Evolutionary conservation across 2,888 invertebrate species (phyloP).

Genomic region (Nemotelus pantherinus): DNA sequence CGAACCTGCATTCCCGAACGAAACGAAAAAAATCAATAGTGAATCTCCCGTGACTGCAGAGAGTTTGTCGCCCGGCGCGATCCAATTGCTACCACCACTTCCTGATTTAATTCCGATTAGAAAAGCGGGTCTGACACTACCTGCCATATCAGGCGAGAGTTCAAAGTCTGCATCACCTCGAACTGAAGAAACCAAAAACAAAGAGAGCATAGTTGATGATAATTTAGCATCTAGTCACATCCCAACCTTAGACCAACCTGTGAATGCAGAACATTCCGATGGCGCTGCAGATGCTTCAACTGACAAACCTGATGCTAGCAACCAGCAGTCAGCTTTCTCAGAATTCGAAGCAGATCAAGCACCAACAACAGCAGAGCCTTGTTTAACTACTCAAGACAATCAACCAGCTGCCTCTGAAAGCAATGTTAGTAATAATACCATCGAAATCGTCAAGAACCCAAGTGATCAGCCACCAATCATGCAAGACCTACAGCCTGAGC

Average conservation of each 20-base stretch:
- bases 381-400: slow-evolving; percentile 27
- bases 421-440: slow-evolving; percentile 33
- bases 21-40: background rate
- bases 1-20: background rate
- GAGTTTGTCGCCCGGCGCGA: slow-evolving; percentile 44
- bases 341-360: background rate
- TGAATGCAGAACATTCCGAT: background rate
- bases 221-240: slow-evolving; percentile 12
- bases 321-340: background rate
- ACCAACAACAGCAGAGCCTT: background rate
- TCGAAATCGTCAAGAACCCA: background rate
- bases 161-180: background rate
- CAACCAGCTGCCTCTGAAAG: slow-evolving; percentile 24
- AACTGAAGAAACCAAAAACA: background rate
- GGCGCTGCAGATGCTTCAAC: background rate
- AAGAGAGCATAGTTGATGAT: background rate
- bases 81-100: slow-evolving; percentile 52
- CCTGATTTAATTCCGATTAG: slow-evolving; percentile 53
- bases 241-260: background rate
- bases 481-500: slow-evolving; percentile 20
- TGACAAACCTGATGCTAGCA: background rate
- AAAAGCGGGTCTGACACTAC: slow-evolving; percentile 39
- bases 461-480: slow-evolving; percentile 27
- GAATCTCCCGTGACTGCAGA: background rate
- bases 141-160: background rate